These are phyloP conservation scores for Eurytoma adleriae DNA, from an alignment of 2,888 invertebrate genomes.

Conservation along the genomic window DNA sequence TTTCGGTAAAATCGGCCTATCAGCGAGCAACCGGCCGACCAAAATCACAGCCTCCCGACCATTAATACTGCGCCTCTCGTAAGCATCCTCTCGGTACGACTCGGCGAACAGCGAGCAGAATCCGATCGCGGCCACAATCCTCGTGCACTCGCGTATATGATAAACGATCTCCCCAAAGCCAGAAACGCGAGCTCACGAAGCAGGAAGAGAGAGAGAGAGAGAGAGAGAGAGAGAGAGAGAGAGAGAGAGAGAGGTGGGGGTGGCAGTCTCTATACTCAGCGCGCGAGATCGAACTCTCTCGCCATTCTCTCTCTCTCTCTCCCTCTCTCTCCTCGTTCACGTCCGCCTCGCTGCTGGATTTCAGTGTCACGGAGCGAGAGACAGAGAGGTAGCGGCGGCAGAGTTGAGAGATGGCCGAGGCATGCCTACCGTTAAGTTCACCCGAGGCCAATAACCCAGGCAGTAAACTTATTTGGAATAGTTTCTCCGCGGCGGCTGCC, in stretches of 20 bases:
- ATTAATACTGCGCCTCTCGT: conserved; percentile 8
- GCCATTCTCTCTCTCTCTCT: conserved; percentile 20
- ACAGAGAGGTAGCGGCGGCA: conserved; percentile 55
- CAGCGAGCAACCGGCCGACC: neutral
- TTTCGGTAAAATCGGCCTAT: conserved; percentile 25
- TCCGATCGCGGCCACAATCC: neutral
- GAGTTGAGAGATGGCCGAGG: conserved; percentile 41
- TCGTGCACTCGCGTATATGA: conserved; percentile 9
- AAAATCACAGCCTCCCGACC: conserved; percentile 10
- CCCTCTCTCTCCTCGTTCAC: neutral
- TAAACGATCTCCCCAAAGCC: conserved; percentile 14
- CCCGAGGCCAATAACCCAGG: conserved; percentile 73
- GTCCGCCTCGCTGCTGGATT: conserved; percentile 11
- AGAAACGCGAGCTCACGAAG: neutral
- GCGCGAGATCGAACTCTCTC: conserved; percentile 30
- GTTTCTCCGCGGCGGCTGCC: conserved; percentile 58
- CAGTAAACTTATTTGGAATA: conserved; percentile 72
- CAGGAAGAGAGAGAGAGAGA: neutral
- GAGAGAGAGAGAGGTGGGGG: conserved; percentile 3
- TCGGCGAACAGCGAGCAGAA: neutral
- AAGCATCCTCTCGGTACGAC: conserved; percentile 12
- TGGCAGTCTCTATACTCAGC: neutral
- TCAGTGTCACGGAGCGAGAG: conserved; percentile 47
- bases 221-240: neutral
- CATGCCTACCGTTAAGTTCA: conserved; percentile 72